A percentile compares a stretch with the other conserved stretches of the same genome.
Conservation (phyloP, 1,140 invertebrate genomes). For the Psix sp. region DNA sequence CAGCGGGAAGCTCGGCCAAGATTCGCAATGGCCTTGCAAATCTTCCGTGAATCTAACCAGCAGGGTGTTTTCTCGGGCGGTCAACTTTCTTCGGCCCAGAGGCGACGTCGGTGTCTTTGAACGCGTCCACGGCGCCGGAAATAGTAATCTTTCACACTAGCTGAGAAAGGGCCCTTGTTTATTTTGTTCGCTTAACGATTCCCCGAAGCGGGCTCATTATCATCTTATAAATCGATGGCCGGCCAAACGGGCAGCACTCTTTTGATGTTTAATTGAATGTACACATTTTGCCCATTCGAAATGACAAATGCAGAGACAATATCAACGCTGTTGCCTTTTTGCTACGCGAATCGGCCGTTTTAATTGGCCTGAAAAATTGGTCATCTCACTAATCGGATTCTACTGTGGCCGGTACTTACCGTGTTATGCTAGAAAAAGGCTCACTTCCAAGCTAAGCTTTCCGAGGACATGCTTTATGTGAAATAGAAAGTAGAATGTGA, state of each 20-base stretch:
- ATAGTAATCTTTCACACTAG: slow-evolving; percentile 48
- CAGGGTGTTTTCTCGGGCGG: slow-evolving; percentile 20
- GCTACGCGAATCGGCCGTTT: slow-evolving; percentile 22
- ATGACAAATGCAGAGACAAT: slow-evolving; percentile 51
- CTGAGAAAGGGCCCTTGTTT: slow-evolving; percentile 26
- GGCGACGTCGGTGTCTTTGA: slow-evolving; percentile 24
- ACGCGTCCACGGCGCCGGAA: slow-evolving; percentile 28
- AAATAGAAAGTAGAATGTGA: too few species aligned
- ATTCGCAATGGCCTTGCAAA: slow-evolving; percentile 40
- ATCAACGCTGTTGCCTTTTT: slow-evolving; percentile 30
- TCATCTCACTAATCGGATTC: slow-evolving; percentile 22
- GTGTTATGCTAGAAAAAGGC: too few species aligned
- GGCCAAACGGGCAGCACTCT: slow-evolving; percentile 15
- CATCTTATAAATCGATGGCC: slow-evolving; percentile 51
- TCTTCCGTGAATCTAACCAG: slow-evolving; percentile 24
- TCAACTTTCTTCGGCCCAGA: slow-evolving; percentile 23
- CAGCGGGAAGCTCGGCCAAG: slow-evolving; percentile 5
- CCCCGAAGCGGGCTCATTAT: slow-evolving; percentile 44
- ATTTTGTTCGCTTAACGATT: slow-evolving; percentile 49
- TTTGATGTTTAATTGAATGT: slow-evolving; percentile 53
- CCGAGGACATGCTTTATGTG: too few species aligned
- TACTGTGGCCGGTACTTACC: too few species aligned
- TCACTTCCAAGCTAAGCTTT: too few species aligned
- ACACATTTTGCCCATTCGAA: slow-evolving; percentile 26
- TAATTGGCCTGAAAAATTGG: too few species aligned